Base-by-base conservation (phyloP, 1,140 invertebrate genomes). In the Pogonomyrmex californicus region DNA sequence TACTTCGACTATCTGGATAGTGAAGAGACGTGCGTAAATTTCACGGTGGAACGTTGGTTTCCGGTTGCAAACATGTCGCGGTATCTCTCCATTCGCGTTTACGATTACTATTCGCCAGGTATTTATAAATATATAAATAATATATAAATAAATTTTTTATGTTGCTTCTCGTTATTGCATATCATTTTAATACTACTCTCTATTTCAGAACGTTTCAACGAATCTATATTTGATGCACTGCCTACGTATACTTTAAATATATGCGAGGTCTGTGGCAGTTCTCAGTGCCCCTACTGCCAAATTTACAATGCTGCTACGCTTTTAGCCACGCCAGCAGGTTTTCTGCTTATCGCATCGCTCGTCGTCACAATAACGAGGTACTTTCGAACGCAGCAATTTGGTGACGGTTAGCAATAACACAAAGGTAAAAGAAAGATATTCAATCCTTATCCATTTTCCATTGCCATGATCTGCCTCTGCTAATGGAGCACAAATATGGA, bases 181-280 rank as follows among this genome's bases (percentile, higher is more conserved):
- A 58, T 75, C 17, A 14, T 41, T 81, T 73, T 65, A 2, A 66
- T 30, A 65, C 5, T 56, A 65, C 81, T 76, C 49, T 85, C 87
- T 88, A 87, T 96, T 96, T n/a, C 96, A 98, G 99, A 99, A 94
- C 97, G 98, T 65, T 99, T 98, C 95, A 99, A 99, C 93, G 98
- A 99, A 95, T 97, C 97, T 0, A 98, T 99, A 95, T 99, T 99
- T 92, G 98, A 99, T 92, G 97, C 98, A 2, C 96, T 98, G 65
- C 97, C 98, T 38, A 97, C 98, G 2, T 99, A 99, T 94, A 96
- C 98, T 17, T 95, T 99, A 41, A 99, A 99, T 94, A 99, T 99
- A 88, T 99, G 99, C 93, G 98, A 99, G 93, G 99, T 99, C n/a
- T 99, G 99, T 93, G 99, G 99, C 49, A 99, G 98, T 33, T 99